Conservation (phyloP, 2,113 vertebrate species). For the Pelodiscus sinensis region DNA sequence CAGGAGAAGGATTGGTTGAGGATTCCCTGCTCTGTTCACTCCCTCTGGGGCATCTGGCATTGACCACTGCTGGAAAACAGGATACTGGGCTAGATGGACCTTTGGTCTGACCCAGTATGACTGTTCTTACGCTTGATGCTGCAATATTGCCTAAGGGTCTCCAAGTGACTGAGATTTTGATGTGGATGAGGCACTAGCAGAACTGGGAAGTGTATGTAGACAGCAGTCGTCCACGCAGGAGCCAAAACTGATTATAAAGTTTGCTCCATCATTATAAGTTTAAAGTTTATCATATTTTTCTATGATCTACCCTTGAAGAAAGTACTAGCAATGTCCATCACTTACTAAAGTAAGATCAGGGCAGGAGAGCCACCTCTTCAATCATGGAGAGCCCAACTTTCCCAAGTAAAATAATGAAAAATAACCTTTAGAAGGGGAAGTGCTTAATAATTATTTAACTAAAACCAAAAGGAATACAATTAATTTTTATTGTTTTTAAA, state of each 20-base stretch:
- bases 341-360: background rate
- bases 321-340: background rate
- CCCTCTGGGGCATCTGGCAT: too few relatives aligned
- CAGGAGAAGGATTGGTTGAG: too few relatives aligned
- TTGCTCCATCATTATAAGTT: background rate
- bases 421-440: background rate
- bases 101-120: too few relatives aligned
- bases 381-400: background rate
- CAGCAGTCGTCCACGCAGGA: background rate
- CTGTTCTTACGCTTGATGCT: background rate
- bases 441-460: background rate
- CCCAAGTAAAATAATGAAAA: background rate
- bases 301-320: background rate
- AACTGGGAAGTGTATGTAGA: background rate
- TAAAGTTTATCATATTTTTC: background rate
- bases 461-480: background rate
- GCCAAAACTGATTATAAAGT: background rate
- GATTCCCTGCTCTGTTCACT: too few relatives aligned
- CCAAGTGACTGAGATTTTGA: background rate
- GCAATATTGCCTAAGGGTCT: background rate
- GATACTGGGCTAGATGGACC: too few relatives aligned
- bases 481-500: background rate
- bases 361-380: background rate
- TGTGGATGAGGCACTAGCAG: background rate
- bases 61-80: too few relatives aligned